Conservation (phyloP, 2,797 vertebrate species). For the Poecile montanus region DNA sequence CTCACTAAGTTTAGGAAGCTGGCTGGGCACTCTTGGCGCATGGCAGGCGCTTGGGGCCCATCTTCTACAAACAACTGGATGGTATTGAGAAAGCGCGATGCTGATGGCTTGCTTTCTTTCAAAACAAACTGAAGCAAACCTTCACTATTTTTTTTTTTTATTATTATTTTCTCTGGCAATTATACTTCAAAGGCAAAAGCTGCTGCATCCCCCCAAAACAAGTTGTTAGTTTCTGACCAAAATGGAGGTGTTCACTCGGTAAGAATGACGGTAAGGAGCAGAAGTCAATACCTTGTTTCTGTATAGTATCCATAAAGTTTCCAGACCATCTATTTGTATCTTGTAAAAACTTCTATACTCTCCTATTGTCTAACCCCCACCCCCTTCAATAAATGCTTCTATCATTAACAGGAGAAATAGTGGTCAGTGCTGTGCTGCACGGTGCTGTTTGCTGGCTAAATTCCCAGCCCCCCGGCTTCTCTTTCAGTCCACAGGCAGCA, state of each 20-base stretch:
- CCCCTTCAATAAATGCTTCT: neutral
- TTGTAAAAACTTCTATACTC: neutral
- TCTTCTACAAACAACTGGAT: neutral
- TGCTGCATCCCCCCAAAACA: neutral
- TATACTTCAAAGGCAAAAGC: neutral
- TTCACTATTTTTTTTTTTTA: rapidly evolving
- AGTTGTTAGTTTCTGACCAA: neutral
- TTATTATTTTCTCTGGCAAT: neutral
- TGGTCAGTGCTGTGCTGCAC: neutral
- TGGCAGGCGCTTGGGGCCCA: neutral
- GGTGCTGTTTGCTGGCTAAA: neutral
- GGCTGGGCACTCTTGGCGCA: neutral
- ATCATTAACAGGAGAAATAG: neutral
- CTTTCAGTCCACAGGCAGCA: neutral
- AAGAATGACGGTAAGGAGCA: neutral
- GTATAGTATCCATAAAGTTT: neutral
- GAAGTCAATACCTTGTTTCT: neutral
- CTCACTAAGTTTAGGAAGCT: neutral
- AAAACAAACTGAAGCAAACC: neutral
- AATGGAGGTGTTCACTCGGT: neutral
- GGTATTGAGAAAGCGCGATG: neutral
- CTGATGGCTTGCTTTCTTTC: neutral
- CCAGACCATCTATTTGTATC: neutral
- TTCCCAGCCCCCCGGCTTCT: rapidly evolving
- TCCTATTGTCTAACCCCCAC: rapidly evolving